Base-by-base conservation (phyloP, 2,888 invertebrate genomes). In the Brachypalpus laphriformis region DNA sequence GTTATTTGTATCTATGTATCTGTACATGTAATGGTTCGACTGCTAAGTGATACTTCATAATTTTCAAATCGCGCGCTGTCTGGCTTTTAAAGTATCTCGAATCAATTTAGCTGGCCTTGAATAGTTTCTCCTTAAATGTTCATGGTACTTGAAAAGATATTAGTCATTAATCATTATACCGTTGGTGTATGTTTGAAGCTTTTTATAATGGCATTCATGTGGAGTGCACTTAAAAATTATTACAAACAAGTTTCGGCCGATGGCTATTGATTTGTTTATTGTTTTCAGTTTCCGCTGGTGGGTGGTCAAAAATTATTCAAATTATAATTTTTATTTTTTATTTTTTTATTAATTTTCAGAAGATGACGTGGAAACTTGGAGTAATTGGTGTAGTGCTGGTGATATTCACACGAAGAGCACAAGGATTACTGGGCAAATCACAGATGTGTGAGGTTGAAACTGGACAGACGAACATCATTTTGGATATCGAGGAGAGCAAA, bases 401-500 rank as follows among this genome's bases (percentile, higher is more conserved):
- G 56, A 85, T 88, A 57, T 89, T 87, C 61, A 88, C 88, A 63
- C 87, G 88, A 57, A 88, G 88, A 59, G 87, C 89, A 8, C 68
- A 78, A 37, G 89, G 91, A 28, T 87, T 90, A 71, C 88, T 90
- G 87, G 92, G 91, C 57, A 92, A 92, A 87, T 91, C 91, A 37
- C 92, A 92, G 86, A 89, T 92, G 91, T 98, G 97, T 92, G 97
- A 97, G 91, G 96, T 97, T 89, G 96, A 97, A 93, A 96, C 95
- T 76, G 96, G 97, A 40, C 96, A 97, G 90, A 96, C 97, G 37
- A 97, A 97, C 91, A 97, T 97, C 87, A 97, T 98, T 89, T 93
- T 98, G 88, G 97, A 97, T 90, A 97, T 97, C 87, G 96, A 97
- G 92, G 98, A 98, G 92, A 97, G 97, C 91, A 94, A 95, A 91